Evolutionary conservation across 1,140 invertebrate genomes (phyloP), one percentile per base, ranked within the genome.

Genomic region (Thereuonema tuberculata): DNA sequence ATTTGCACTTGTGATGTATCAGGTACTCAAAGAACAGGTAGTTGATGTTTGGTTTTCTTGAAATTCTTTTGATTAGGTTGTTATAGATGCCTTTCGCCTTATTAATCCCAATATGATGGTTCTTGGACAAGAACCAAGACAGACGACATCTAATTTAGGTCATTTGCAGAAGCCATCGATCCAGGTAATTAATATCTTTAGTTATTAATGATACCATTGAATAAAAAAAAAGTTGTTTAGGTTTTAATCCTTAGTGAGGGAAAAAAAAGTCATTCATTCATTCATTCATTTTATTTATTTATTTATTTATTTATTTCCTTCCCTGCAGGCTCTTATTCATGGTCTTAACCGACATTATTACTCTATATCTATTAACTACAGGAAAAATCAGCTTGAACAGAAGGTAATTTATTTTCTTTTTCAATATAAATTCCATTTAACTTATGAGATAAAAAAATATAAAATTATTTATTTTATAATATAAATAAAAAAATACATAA

Each of bases 81-180:
- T 95, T 1, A 94, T 94, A 64, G 91, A 95, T 79, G 91, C 91
- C 64, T 94, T 93, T 77, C 82, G 89, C 66, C 80, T 99, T 61
- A 99, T 99, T 65, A 98, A 99, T 76, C 94, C 97, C 1, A 98
- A 98, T 70, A 97, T 96, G 86, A 93, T 99, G 86, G 95, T 99
- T 5, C 75, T 99, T 21, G 94, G 93, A 1, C 96, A 99, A 75
- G 97, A 99, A 73, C 95, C 96, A 0, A 79, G 97, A 62, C 97
- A 99, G 74, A 99, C 96, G 0, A 99, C 97, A 2, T 98, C 94
- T 27, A 99, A 99, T 76, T 80, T 99, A 67, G 97, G 97, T 2
- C 95, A 99, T 77, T 78, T 99, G 62, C 92, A 98, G 68, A 99
- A 99, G 76, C 95, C 95, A 0, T 98, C 93, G n/a, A 96, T 99